These are phyloP conservation scores for Drosophila triauraria DNA, from an alignment of 1,140 invertebrate genomes.

Conservation along the genomic window DNA sequence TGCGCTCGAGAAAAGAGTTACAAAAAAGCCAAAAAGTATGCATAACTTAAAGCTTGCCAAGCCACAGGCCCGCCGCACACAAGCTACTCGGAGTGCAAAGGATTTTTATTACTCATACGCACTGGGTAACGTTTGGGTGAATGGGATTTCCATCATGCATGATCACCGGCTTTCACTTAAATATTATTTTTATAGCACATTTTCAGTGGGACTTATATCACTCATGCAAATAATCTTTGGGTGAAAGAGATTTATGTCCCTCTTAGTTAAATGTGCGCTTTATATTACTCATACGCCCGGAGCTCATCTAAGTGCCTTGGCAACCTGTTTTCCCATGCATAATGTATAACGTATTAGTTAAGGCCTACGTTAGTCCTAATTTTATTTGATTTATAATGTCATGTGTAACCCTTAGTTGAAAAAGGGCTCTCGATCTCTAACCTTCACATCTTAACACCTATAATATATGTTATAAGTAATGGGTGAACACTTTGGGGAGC, in stretches of 20 bases:
- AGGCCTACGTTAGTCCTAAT: conserved; percentile 1
- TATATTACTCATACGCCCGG: conserved; percentile 4
- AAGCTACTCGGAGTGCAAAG: background rate
- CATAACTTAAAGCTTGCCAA: conserved; percentile 25
- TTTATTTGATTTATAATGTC: conserved; percentile 13
- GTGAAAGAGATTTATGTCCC: conserved; percentile 4
- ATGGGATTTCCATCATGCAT: conserved; percentile 9
- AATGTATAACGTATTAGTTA: conserved; percentile 2
- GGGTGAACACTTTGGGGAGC: conserved; percentile 6
- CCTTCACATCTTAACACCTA: conserved; percentile 6
- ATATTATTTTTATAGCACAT: conserved; percentile 1
- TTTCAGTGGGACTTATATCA: background rate
- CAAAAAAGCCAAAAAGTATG: conserved; percentile 25
- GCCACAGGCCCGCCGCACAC: background rate
- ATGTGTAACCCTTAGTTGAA: background rate
- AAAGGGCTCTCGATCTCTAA: conserved; percentile 1
- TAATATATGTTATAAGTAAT: conserved; percentile 9
- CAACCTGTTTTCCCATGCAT: background rate
- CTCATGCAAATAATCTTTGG: background rate
- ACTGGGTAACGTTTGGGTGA: conserved; percentile 6
- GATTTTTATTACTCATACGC: conserved; percentile 49
- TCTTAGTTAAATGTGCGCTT: background rate
- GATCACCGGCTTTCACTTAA: conserved; percentile 5
- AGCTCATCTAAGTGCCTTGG: background rate
- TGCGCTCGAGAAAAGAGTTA: conserved; percentile 30